Conservation (phyloP, 1,140 invertebrate species). For the Leptinotarsa defecta region DNA sequence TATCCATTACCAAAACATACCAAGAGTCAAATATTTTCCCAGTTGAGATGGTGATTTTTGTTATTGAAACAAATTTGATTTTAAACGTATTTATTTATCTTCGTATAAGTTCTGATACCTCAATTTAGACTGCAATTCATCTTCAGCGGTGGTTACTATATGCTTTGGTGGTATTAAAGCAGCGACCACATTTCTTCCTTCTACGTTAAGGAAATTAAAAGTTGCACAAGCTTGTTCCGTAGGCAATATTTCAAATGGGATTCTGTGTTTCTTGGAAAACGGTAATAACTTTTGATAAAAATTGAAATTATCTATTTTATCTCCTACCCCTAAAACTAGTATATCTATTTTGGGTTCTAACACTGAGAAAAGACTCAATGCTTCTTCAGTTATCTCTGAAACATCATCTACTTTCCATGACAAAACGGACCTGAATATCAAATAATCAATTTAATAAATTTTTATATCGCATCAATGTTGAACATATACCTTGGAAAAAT, state of each 20-base stretch:
- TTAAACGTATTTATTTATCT: slow-evolving; percentile 40
- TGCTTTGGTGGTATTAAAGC: slow-evolving; percentile 75
- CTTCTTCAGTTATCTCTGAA: slow-evolving; percentile 75
- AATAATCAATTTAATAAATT: too few species aligned
- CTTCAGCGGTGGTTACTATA: slow-evolving; percentile 57
- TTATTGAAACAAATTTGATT: neutral
- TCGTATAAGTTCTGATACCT: slow-evolving; percentile 58
- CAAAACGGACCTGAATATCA: slow-evolving; percentile 67
- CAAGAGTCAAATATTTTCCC: neutral
- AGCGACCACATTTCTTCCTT: slow-evolving; percentile 75
- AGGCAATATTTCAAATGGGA: slow-evolving; percentile 74
- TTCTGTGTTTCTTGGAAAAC: slow-evolving; percentile 62
- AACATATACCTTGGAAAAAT: slow-evolving; percentile 73
- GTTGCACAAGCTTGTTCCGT: slow-evolving; percentile 78
- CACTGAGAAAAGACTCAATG: slow-evolving; percentile 75
- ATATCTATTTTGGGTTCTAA: slow-evolving; percentile 86
- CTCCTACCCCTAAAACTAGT: slow-evolving; percentile 77
- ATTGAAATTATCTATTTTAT: slow-evolving; percentile 54
- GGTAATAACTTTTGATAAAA: slow-evolving; percentile 58
- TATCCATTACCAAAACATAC: too few species aligned
- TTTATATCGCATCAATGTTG: neutral
- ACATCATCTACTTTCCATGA: slow-evolving; percentile 79
- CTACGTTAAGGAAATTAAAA: slow-evolving; percentile 83
- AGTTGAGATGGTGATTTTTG: slow-evolving; percentile 1
- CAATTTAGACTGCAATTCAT: slow-evolving; percentile 57